Conservation (phyloP, 2,113 vertebrate species). For the Asarcornis scutulata region DNA sequence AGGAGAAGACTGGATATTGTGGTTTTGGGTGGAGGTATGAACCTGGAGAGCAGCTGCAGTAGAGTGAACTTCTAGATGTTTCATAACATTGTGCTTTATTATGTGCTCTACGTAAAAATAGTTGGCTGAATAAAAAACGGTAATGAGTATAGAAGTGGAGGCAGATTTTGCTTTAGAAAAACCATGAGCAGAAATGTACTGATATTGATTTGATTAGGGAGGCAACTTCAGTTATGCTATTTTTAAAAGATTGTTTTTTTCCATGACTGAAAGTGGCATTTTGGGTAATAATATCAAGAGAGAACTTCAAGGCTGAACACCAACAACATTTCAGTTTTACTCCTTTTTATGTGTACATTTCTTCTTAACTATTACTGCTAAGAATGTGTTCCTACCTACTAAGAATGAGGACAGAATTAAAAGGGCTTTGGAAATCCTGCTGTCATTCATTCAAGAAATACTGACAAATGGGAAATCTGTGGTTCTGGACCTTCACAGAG, state of each 20-base stretch:
- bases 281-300: not conserved
- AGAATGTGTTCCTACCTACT: not conserved
- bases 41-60: not conserved
- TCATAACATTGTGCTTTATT: not conserved
- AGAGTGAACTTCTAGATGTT: not conserved
- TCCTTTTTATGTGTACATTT: not conserved
- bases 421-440: not conserved
- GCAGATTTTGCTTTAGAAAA: not conserved
- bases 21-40: not conserved
- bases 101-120: not conserved
- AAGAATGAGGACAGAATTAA: fast-evolving
- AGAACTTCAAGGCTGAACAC: not conserved
- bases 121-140: not conserved
- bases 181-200: not conserved
- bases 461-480: not conserved
- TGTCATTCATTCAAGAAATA: not conserved
- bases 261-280: not conserved
- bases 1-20: not conserved
- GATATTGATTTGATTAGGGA: not conserved
- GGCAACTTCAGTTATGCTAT: not conserved
- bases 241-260: not conserved
- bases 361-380: not conserved
- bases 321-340: not conserved
- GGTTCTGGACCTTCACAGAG: not conserved
- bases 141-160: not conserved